Evolutionary conservation across 1,140 invertebrate species (phyloP).

Genomic region (Hylyphantes graminicola): DNA sequence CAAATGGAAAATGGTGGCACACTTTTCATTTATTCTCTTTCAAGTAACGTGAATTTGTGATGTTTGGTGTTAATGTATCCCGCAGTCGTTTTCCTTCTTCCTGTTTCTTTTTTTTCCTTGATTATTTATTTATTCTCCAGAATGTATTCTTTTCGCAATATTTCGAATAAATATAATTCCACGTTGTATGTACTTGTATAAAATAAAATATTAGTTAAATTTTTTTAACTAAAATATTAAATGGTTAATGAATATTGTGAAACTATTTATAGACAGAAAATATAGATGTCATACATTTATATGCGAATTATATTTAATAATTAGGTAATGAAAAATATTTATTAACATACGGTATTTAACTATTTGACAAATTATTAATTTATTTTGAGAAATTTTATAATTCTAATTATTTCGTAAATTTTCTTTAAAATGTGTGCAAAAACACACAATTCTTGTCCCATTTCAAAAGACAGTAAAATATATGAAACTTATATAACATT

Average conservation of each 20-base stretch:
- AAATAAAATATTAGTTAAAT: neutral
- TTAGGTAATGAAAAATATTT: no score
- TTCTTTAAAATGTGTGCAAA: no score
- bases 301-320: no score
- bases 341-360: no score
- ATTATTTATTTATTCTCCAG: neutral
- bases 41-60: constrained; percentile 35
- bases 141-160: neutral
- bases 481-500: neutral
- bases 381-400: no score
- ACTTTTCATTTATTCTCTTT: constrained; percentile 60
- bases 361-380: no score
- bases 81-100: neutral
- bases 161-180: neutral
- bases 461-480: neutral
- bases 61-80: neutral
- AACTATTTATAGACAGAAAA: no score
- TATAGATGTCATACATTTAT: no score
- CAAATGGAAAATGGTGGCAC: constrained; percentile 56
- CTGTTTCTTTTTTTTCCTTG: neutral
- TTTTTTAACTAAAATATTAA: neutral
- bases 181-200: neutral
- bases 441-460: neutral
- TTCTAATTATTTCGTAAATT: no score
- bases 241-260: no score